Evolutionary conservation across 2,797 vertebrate species (phyloP).

Genomic region (Syndactyla subalaris): DNA sequence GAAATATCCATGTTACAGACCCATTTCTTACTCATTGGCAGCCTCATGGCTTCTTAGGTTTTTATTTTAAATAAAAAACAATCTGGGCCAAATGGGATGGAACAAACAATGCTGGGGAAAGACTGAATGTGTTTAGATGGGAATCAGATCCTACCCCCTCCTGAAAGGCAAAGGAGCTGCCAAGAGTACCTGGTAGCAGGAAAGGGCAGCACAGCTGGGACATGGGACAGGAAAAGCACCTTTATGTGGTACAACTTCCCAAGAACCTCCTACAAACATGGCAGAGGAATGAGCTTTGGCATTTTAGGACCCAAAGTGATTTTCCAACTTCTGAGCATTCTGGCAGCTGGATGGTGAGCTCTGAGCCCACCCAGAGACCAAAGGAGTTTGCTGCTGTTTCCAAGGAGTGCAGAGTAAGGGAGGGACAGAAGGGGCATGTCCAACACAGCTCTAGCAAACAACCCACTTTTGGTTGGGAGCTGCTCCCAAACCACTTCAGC

Average conservation of each 20-base stretch:
- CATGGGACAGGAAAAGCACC: fast-evolving
- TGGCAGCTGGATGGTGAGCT: neutral
- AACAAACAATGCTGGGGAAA: neutral
- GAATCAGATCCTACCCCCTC: neutral
- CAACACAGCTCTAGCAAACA: neutral
- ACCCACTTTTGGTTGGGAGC: neutral
- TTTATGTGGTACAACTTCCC: neutral
- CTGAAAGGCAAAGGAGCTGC: neutral
- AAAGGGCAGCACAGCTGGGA: neutral
- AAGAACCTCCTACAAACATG: fast-evolving
- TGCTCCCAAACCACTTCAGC: neutral
- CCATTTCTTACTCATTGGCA: neutral
- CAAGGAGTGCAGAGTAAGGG: fast-evolving
- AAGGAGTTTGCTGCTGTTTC: neutral
- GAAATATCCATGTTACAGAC: neutral
- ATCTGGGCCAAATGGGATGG: neutral
- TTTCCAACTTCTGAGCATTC: neutral
- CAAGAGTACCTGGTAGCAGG: neutral
- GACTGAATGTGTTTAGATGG: neutral
- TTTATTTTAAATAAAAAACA: neutral
- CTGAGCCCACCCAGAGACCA: fast-evolving
- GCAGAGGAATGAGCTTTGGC: neutral
- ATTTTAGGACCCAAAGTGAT: neutral
- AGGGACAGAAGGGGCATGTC: neutral
- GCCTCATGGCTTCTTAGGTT: neutral